phyloP scores from a whole-genome alignment of 1,140 invertebrate species.

The Whitmania pigra region DNA sequence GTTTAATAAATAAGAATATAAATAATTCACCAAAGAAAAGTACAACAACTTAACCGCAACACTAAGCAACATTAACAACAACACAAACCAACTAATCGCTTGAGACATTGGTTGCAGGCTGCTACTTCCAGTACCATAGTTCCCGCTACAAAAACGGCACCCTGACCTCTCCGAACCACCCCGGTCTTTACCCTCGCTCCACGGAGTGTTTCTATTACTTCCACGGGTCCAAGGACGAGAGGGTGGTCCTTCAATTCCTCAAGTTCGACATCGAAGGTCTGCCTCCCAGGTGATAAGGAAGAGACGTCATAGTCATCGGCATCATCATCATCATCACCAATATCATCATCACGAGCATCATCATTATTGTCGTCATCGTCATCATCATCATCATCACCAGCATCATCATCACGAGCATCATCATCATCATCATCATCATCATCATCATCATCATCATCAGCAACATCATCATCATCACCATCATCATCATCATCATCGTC shows the following conservation, averaged over 20 bases:
- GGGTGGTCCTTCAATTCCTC: constrained; percentile 69
- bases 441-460: constrained; percentile 13
- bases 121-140: constrained; percentile 51
- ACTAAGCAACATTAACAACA: too few species aligned
- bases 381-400: constrained; percentile 1
- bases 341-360: not conserved
- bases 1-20: too few species aligned
- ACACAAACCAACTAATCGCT: too few species aligned
- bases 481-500: constrained; percentile 13
- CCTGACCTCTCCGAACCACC: constrained; percentile 81
- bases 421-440: constrained; percentile 16
- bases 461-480: too few species aligned
- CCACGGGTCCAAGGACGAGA: constrained; percentile 64
- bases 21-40: too few species aligned
- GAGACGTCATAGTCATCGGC: not conserved
- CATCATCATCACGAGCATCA: constrained; percentile 15
- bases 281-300: constrained; percentile 28
- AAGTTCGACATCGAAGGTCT: constrained; percentile 52
- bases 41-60: too few species aligned
- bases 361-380: constrained; percentile 1
- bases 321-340: constrained; percentile 2
- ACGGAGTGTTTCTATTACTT: constrained; percentile 90
- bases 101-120: constrained; percentile 25
- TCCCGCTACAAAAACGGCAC: constrained; percentile 61
- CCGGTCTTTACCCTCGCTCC: constrained; percentile 76